These are phyloP conservation scores for Pandemis cinnamomeana DNA, from an alignment of 2,888 invertebrate genomes.

Conservation along the genomic window DNA sequence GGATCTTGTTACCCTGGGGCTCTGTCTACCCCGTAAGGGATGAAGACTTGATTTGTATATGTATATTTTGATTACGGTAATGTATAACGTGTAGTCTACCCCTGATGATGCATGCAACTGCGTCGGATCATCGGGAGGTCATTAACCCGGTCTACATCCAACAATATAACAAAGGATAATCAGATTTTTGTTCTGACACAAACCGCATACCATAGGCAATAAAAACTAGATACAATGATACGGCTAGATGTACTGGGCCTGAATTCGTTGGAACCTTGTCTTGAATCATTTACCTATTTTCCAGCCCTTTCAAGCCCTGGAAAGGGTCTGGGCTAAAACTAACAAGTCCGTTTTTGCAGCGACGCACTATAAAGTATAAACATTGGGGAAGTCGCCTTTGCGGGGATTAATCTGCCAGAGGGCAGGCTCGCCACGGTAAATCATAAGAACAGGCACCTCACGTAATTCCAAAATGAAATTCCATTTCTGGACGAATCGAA, in stretches of 20 bases:
- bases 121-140: too few relatives aligned
- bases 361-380: neutral
- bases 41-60: too few relatives aligned
- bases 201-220: too few relatives aligned
- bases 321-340: slow-evolving; percentile 7
- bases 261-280: neutral
- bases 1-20: too few relatives aligned
- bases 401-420: slow-evolving; percentile 8
- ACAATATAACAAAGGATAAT: too few relatives aligned
- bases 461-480: slow-evolving; percentile 33
- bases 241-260: neutral
- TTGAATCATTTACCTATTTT: slow-evolving; percentile 4
- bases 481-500: slow-evolving; percentile 38
- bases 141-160: too few relatives aligned
- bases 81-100: too few relatives aligned
- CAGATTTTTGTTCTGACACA: too few relatives aligned
- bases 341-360: slow-evolving; percentile 8
- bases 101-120: too few relatives aligned
- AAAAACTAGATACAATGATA: neutral
- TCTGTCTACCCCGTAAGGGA: too few relatives aligned
- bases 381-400: slow-evolving; percentile 2
- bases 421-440: slow-evolving; percentile 23
- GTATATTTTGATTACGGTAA: too few relatives aligned
- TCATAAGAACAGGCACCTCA: slow-evolving; percentile 24
- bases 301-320: neutral